Base-by-base conservation (phyloP, 2,797 vertebrate genomes). In the Pipistrellus pygmaeus region DNA sequence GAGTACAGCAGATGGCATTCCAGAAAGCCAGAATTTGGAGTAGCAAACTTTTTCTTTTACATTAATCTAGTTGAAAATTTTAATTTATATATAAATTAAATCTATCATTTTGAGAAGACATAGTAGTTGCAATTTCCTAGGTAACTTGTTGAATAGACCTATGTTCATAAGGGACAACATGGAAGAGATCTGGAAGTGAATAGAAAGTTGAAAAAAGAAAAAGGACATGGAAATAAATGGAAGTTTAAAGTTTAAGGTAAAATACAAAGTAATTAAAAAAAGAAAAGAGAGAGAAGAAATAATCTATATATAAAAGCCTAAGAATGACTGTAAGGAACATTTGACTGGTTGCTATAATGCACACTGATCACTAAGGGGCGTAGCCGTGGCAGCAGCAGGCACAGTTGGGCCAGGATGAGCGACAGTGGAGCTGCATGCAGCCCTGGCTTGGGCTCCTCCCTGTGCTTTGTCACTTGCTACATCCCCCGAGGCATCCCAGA, bases 31-130 rank as follows among this genome's bases (percentile, higher is more conserved):
- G 17, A 77, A 68, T 72, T 88, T 78, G 84, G 60, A 62, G 78
- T 60, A 57, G 72, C 3, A 25, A 88, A 25, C 30, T 91, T 94
- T 76, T 84, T 60, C 25, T 62, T 9, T 94, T 18, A 73, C 10
- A 76, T 88, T 38, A 95, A 94, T 85, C 66, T 44, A 83, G 57
- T 1, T 93, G 71, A 48, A 87, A 87, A 64, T 1, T 35, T 85
- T 77, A 90, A 96, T 80, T 71, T 38, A 64, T 32, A 71, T 13
- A 57, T 30, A 87, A 88, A 20, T 73, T 81, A 55, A 64, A 86
- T 57, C 12, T 86, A 66, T 72, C 12, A 81, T 71, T 78, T 86
- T 91, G 23, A 84, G 46, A 86, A 87, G 68, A 38, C 27, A 94
- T 72, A 32, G 14, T 30, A 51, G 41, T 69, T 80, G 66, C 32